A percentile compares a stretch with the other conserved stretches of the same genome.
Conservation (phyloP, 2,797 vertebrate species). For the Cyclopterus lumpus region DNA sequence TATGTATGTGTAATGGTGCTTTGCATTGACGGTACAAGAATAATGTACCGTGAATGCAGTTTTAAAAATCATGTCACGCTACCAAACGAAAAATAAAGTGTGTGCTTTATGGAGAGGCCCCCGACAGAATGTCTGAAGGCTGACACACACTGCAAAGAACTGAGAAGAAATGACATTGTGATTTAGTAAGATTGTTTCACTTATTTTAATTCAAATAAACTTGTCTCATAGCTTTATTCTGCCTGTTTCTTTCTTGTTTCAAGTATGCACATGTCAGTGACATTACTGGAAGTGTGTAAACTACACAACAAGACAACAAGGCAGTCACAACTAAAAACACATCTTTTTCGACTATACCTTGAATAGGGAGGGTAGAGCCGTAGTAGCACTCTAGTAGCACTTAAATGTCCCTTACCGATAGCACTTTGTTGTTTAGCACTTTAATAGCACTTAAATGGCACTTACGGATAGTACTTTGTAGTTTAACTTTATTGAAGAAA, state of each 20-base stretch:
- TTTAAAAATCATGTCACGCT: constrained; percentile 19
- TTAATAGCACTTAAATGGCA: too few species aligned
- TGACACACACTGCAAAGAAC: constrained; percentile 4
- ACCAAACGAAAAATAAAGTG: constrained; percentile 10
- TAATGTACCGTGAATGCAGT: constrained; percentile 28
- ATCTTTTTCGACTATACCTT: too few species aligned
- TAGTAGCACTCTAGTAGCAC: too few species aligned
- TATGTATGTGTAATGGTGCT: background rate
- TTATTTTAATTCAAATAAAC: background rate
- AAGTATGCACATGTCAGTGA: background rate
- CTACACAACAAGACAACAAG: background rate
- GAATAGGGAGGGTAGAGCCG: too few species aligned
- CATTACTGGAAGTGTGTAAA: background rate
- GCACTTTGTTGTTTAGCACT: too few species aligned
- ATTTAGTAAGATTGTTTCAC: background rate
- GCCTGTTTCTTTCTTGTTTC: background rate
- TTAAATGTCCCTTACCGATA: too few species aligned
- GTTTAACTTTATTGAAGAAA: too few species aligned
- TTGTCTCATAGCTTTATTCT: background rate
- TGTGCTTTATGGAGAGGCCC: constrained; percentile 5
- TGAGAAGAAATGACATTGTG: background rate
- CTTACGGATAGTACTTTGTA: too few species aligned
- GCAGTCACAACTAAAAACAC: too few species aligned
- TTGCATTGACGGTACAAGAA: constrained; percentile 8
- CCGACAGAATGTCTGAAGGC: background rate